phyloP scores from a whole-genome alignment of 2,113 vertebrate genomes.

The Tychaedon coryphoeus region DNA sequence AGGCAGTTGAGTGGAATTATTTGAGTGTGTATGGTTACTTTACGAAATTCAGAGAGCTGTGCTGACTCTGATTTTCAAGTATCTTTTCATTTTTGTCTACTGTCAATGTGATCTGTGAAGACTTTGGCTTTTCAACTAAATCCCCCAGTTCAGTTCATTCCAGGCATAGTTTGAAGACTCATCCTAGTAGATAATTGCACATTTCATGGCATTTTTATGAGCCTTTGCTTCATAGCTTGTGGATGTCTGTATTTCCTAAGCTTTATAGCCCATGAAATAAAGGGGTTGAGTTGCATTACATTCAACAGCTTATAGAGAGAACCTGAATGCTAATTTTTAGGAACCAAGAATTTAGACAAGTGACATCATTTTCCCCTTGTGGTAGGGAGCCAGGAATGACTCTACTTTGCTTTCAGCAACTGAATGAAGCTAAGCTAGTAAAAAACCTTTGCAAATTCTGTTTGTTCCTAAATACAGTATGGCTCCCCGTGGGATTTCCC shows the following conservation, averaged over 20 bases:
- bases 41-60: slow-evolving; percentile 55
- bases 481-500: background rate
- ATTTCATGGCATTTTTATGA: slow-evolving; percentile 72
- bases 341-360: slow-evolving; percentile 23
- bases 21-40: slow-evolving; percentile 9
- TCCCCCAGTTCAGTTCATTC: slow-evolving; percentile 49
- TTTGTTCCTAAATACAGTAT: background rate
- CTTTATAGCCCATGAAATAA: slow-evolving; percentile 79
- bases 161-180: slow-evolving; percentile 54
- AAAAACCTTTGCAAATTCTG: background rate
- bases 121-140: slow-evolving; percentile 54
- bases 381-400: background rate
- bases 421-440: background rate
- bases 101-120: slow-evolving; percentile 51
- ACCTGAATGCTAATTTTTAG: slow-evolving; percentile 68
- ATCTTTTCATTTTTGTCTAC: slow-evolving; percentile 43
- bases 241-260: slow-evolving; percentile 70
- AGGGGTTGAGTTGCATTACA: slow-evolving; percentile 55
- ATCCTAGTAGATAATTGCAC: slow-evolving; percentile 74
- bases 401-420: background rate
- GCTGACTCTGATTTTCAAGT: slow-evolving; percentile 46
- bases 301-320: slow-evolving; percentile 57
- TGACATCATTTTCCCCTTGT: background rate
- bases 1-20: slow-evolving; percentile 14
- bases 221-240: slow-evolving; percentile 73